phyloP scores from a whole-genome alignment of 2,113 vertebrate genomes.

The Hyaena hyaena region DNA sequence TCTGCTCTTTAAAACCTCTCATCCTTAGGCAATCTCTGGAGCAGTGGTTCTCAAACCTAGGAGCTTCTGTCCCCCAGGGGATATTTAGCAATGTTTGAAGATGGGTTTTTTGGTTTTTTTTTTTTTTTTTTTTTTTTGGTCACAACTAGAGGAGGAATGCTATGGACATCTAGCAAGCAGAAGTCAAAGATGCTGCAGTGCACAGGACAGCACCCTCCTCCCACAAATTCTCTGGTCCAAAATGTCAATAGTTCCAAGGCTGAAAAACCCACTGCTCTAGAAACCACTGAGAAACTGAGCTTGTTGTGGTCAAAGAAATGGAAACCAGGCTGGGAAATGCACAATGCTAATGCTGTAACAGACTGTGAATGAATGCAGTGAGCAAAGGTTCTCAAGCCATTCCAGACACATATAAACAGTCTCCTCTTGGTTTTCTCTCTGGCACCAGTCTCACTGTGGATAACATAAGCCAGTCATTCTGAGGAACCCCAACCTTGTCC shows the following conservation, averaged over 20 bases:
- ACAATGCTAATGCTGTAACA: background rate
- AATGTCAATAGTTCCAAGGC: background rate
- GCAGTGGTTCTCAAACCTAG: background rate
- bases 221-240: background rate
- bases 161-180: background rate
- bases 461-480: background rate
- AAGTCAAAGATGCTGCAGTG: background rate
- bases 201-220: background rate
- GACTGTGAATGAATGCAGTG: background rate
- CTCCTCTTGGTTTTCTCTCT: background rate
- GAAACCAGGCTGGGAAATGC: background rate
- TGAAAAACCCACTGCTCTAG: background rate
- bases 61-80: background rate
- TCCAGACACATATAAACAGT: background rate
- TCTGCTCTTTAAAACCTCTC: background rate
- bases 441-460: background rate
- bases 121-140: background rate
- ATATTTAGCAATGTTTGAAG: background rate
- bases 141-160: background rate
- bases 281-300: background rate
- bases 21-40: background rate
- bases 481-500: background rate
- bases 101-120: background rate
- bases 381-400: constrained; percentile 13
- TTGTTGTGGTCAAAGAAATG: constrained; percentile 12